These are phyloP conservation scores for Lasioglossum lativentre DNA, from an alignment of 2,888 invertebrate species.

Conservation along the genomic window DNA sequence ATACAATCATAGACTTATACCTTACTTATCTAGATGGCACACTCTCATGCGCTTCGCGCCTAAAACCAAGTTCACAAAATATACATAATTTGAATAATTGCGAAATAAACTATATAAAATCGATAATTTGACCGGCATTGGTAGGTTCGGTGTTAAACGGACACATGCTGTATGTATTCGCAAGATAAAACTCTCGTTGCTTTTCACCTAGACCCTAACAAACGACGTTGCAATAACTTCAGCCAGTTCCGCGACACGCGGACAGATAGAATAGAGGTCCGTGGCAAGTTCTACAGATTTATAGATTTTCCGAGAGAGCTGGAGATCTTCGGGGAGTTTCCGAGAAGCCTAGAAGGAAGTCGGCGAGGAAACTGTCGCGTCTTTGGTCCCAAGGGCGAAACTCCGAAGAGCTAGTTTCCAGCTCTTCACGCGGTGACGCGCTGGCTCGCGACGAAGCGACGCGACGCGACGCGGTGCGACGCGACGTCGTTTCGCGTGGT, in stretches of 20 bases:
- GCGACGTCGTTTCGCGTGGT: conserved; percentile 22
- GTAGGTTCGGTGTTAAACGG: not conserved
- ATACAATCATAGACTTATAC: no score
- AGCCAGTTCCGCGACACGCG: not conserved
- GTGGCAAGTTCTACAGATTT: not conserved
- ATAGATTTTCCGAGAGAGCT: not conserved
- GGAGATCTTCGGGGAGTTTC: not conserved
- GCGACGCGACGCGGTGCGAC: no score
- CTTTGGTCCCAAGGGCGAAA: not conserved
- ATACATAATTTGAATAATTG: no score
- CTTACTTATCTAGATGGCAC: no score
- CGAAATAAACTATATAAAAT: no score
- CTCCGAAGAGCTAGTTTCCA: not conserved
- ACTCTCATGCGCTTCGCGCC: no score
- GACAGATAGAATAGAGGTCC: not conserved
- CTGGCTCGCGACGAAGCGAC: no score
- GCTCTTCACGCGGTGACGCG: not conserved
- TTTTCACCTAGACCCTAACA: not conserved
- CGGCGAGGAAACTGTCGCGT: not conserved
- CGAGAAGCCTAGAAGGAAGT: not conserved
- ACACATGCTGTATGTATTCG: not conserved
- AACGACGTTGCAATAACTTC: not conserved
- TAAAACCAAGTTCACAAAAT: no score
- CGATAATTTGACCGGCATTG: not conserved
- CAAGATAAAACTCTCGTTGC: not conserved